Conservation (phyloP, 2,113 vertebrate species). For the Apodemus speciosus region DNA sequence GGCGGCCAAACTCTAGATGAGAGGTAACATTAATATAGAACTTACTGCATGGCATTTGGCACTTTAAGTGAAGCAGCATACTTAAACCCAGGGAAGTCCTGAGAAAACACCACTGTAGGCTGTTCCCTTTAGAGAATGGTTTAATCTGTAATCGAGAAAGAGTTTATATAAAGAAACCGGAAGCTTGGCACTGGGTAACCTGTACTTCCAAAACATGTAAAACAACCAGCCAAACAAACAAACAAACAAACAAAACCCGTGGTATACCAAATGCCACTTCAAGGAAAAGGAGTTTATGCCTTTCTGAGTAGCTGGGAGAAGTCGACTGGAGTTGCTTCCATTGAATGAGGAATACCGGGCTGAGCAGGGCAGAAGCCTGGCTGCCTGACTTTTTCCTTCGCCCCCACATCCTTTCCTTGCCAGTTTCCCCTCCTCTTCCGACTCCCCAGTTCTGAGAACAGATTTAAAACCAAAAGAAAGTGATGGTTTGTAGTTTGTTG, state of each 20-base stretch:
- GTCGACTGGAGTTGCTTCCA: neutral
- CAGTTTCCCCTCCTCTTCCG: neutral
- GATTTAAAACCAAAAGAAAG: neutral
- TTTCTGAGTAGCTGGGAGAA: too few species aligned
- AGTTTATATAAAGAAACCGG: neutral
- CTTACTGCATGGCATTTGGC: neutral
- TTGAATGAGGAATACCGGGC: rapidly evolving
- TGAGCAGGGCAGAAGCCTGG: rapidly evolving
- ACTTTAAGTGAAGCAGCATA: neutral
- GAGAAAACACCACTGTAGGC: neutral
- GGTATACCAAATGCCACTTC: neutral
- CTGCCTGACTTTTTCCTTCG: rapidly evolving
- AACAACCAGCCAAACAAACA: neutral
- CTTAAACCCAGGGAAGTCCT: neutral
- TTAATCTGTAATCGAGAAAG: neutral
- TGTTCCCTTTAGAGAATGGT: neutral
- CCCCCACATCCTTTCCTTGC: neutral
- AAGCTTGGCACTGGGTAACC: neutral
- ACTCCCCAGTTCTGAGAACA: neutral
- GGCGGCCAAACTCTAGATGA: neutral
- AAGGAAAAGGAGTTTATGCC: neutral
- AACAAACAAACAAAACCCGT: neutral
- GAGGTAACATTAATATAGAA: neutral
- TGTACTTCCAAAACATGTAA: neutral
- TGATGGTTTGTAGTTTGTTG: neutral